phyloP scores from a whole-genome alignment of 2,888 invertebrate genomes.

The Ichneumoninae sp. region DNA sequence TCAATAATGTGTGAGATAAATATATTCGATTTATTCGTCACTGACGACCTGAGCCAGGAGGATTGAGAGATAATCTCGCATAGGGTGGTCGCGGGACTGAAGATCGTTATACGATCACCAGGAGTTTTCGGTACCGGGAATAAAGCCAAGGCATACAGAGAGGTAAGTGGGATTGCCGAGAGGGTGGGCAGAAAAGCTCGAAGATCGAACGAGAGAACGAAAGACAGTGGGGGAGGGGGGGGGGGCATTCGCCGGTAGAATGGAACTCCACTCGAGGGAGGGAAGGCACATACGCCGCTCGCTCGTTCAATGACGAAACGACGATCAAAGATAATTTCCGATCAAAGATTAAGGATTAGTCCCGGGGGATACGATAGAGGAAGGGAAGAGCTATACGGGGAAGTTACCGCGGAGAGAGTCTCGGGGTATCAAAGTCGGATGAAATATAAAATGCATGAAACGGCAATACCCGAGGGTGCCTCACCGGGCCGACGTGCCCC shows the following conservation, averaged over 20 bases:
- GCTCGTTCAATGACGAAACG: constrained; percentile 70
- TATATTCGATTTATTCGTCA: not conserved
- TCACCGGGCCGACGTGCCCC: constrained; percentile 10
- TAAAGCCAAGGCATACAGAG: constrained; percentile 5
- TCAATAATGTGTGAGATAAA: not conserved
- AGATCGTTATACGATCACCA: constrained; percentile 35
- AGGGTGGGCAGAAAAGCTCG: constrained; percentile 14
- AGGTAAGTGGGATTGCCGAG: constrained; percentile 18
- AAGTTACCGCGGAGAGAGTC: constrained; percentile 65
- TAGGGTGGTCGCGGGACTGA: constrained; percentile 27
- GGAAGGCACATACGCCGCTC: not conserved
- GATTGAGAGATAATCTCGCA: constrained; percentile 39
- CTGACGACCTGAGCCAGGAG: constrained; percentile 9
- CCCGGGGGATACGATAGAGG: constrained; percentile 65
- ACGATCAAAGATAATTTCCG: constrained; percentile 83
- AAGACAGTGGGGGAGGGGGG: not conserved
- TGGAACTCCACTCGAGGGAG: not conserved
- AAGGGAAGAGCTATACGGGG: constrained; percentile 3
- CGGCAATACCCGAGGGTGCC: constrained; percentile 76
- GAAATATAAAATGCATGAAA: constrained; percentile 84
- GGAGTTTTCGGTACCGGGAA: constrained; percentile 6
- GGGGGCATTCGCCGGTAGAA: constrained; percentile 30
- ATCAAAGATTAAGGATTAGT: constrained; percentile 83
- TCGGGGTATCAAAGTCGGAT: constrained; percentile 81
- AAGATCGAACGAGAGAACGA: constrained; percentile 33